Percentiles rank a stretch among this genome's conserved stretches.
These are phyloP conservation scores for Macropis europaea DNA, from an alignment of 2,888 invertebrate species.

Conservation along the genomic window DNA sequence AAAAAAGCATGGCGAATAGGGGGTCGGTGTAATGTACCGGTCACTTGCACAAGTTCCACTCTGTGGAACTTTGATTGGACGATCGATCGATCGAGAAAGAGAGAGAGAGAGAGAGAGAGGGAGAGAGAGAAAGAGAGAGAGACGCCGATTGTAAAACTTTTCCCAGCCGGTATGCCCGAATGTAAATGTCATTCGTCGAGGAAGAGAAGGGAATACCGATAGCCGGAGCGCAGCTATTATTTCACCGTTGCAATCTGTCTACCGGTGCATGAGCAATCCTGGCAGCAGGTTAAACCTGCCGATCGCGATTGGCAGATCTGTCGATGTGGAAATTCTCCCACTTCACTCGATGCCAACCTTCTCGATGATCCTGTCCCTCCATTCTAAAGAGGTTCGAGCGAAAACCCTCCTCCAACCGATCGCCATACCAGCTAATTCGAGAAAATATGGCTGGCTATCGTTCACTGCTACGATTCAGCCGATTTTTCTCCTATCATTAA, in stretches of 20 bases:
- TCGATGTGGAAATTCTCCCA: slow-evolving; percentile 67
- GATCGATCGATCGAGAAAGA: slow-evolving; percentile 23
- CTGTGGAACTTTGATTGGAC: slow-evolving; percentile 68
- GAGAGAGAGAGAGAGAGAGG: neutral
- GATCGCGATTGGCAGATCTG: slow-evolving; percentile 59
- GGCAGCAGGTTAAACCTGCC: slow-evolving; percentile 28
- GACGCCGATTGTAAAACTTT: slow-evolving; percentile 40
- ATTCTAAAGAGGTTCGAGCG: slow-evolving; percentile 26
- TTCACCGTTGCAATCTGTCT: slow-evolving; percentile 54
- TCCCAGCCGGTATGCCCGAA: slow-evolving; percentile 43
- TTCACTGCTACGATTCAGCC: neutral
- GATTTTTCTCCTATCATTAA: no score
- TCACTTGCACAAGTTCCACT: slow-evolving; percentile 40
- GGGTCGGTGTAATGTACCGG: slow-evolving; percentile 10
- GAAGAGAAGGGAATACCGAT: neutral
- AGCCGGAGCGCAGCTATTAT: slow-evolving; percentile 52
- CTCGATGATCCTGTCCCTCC: slow-evolving; percentile 19
- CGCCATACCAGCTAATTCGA: slow-evolving; percentile 68
- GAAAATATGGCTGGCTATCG: slow-evolving; percentile 68
- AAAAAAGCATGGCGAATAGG: neutral
- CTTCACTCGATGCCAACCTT: slow-evolving; percentile 46
- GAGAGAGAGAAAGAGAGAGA: neutral
- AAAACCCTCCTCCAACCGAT: slow-evolving; percentile 62
- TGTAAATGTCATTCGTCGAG: slow-evolving; percentile 36
- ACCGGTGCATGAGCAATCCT: slow-evolving; percentile 38